Percentiles rank a stretch among this genome's conserved stretches.
Conservation (phyloP, 2,888 invertebrate genomes). For the Girardia tigrina region DNA sequence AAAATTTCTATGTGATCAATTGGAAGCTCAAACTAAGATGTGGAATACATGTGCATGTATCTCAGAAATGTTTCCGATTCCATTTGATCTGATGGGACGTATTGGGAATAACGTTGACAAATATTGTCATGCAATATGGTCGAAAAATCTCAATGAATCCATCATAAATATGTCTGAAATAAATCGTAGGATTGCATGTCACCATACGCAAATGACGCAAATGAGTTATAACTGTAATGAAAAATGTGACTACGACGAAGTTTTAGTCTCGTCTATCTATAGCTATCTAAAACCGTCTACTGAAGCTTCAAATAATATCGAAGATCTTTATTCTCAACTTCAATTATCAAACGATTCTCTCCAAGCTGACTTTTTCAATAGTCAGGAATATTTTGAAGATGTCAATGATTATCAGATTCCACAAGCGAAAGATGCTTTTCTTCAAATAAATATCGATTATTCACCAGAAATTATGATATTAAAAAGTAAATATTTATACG, state of each 20-base stretch:
- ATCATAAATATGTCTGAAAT: not conserved
- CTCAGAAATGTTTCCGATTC: not conserved
- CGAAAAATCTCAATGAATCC: not conserved
- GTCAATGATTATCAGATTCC: not conserved
- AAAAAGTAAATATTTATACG: not conserved
- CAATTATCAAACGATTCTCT: not conserved
- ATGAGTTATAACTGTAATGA: not conserved
- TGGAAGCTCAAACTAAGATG: not conserved
- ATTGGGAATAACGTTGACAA: not conserved
- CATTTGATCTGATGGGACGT: not conserved
- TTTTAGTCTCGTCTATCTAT: not conserved
- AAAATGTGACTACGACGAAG: not conserved
- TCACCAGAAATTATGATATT: not conserved
- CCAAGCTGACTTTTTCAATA: not conserved
- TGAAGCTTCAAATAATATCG: not conserved
- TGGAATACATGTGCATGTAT: not conserved
- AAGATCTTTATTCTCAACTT: not conserved
- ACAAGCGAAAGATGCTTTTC: not conserved
- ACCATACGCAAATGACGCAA: not conserved
- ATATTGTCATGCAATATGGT: not conserved
- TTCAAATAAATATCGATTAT: not conserved
- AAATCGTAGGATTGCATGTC: not conserved
- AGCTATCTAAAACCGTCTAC: not conserved
- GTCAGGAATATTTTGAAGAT: not conserved
- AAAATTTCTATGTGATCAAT: not conserved